Base-by-base conservation (phyloP, 1,140 invertebrate species). In the Drosophila bipectinata region DNA sequence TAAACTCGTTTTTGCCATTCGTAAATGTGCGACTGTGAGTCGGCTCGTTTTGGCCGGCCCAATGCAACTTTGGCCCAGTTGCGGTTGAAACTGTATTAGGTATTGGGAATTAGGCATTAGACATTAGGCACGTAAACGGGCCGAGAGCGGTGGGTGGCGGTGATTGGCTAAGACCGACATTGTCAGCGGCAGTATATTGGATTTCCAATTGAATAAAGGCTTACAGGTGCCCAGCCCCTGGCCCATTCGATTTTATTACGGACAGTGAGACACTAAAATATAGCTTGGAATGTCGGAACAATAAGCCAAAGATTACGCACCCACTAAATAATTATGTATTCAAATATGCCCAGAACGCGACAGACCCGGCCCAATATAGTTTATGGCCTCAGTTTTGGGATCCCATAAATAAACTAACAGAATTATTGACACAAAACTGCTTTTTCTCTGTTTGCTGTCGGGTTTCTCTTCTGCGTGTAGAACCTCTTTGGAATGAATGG, bases 21-120 rank as follows among this genome's bases (percentile, higher is more conserved):
- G 64, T 56, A 44, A 80, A 68, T 60, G 4, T 14, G 57, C 57
- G 30, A 77, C 37, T 64, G 64, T 8, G 12, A 53, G 34, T 49
- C 47, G 55, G 63, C 53, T 72, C 52, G 75, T 49, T 84, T 82
- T 75, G 64, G 69, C 34, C 54, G 39, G 58, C 67, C 67, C 47
- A 59, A 58, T 74, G 58, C 39, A 63, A 76, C 64, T 82, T 82
- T 84, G 83, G 72, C 83, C 83, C 83, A 87, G 61, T 89, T 89
- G 85, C 51, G 80, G 84, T 80, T 80, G 54, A 67, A 81, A 81
- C 60, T 75, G 77, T 57, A 68, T 72, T 84, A 62, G 63, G 45
- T 49, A 59, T 34, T 32, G 39, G 30, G 34, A 37, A 62, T 61
- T 51, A n/a, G 55, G 37, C 39, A 45, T 56, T 55, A 18, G 18